Evolutionary conservation across 1,140 invertebrate species (phyloP).

Genomic region (Euschistus heros): DNA sequence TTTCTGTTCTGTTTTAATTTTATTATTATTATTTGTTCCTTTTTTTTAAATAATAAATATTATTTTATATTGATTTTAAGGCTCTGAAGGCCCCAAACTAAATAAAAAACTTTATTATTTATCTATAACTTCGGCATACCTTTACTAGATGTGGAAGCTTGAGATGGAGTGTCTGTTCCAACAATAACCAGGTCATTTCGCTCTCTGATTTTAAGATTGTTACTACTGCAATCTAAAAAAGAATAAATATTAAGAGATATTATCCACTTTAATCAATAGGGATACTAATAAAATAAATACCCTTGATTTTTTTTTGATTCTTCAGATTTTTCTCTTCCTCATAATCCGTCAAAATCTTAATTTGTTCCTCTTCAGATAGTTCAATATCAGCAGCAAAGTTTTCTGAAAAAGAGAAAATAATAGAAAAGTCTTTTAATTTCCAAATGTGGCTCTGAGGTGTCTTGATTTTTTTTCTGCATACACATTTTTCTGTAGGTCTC

Average conservation of each 20-base stretch:
- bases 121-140: no score
- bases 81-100: no score
- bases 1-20: no score
- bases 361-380: conserved; percentile 32
- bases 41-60: no score
- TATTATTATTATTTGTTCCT: no score
- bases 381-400: conserved; percentile 24
- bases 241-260: neutral
- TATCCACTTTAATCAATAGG: neutral
- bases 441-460: no score
- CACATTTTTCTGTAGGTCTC: no score
- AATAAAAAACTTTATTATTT: no score
- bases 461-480: no score
- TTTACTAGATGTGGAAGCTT: conserved; percentile 23
- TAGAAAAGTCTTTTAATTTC: no score
- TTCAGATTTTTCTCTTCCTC: conserved; percentile 24
- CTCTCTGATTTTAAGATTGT: neutral
- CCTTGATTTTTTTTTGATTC: conserved; percentile 20
- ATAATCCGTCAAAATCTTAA: conserved; percentile 29
- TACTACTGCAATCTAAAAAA: neutral
- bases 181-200: conserved; percentile 26
- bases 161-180: conserved; percentile 12
- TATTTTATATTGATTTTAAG: no score
- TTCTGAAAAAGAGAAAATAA: neutral
- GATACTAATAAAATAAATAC: no score